Conservation (phyloP, 2,888 invertebrate species). For the Cephalotes varians region DNA sequence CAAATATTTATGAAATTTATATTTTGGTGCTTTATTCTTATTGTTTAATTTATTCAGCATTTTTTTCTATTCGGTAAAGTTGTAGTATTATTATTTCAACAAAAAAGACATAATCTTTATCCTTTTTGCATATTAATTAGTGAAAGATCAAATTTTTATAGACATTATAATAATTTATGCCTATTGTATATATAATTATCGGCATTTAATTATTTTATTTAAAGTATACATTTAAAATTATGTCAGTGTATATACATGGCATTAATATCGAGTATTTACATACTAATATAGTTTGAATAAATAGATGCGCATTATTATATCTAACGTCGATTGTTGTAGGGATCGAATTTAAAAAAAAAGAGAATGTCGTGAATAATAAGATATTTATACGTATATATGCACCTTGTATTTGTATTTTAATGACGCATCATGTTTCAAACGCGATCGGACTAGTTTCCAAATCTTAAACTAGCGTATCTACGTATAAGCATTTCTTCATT, state of each 20-base stretch:
- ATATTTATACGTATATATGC: constrained; percentile 44
- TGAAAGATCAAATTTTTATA: constrained; percentile 3
- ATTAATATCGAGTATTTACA: constrained; percentile 55
- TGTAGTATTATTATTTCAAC: background rate
- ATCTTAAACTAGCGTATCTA: constrained; percentile 64
- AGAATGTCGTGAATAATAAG: background rate
- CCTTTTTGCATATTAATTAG: background rate
- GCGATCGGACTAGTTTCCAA: constrained; percentile 69
- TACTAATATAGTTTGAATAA: constrained; percentile 73
- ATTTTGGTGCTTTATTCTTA: background rate
- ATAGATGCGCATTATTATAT: constrained; percentile 63
- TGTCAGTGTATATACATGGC: constrained; percentile 52
- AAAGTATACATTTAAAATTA: constrained; percentile 42
- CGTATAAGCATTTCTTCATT: constrained; percentile 48
- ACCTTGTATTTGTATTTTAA: constrained; percentile 43
- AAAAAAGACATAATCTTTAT: constrained; percentile 15
- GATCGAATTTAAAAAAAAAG: background rate
- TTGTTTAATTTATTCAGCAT: background rate
- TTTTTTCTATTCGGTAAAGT: background rate
- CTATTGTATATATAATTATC: background rate
- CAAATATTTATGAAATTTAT: constrained; percentile 5
- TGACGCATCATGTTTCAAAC: constrained; percentile 40
- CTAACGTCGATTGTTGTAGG: constrained; percentile 28
- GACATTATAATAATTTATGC: background rate
- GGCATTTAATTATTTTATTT: background rate